These are phyloP conservation scores for Oreochromis grahami DNA, from an alignment of 2,797 vertebrate species.

Conservation along the genomic window DNA sequence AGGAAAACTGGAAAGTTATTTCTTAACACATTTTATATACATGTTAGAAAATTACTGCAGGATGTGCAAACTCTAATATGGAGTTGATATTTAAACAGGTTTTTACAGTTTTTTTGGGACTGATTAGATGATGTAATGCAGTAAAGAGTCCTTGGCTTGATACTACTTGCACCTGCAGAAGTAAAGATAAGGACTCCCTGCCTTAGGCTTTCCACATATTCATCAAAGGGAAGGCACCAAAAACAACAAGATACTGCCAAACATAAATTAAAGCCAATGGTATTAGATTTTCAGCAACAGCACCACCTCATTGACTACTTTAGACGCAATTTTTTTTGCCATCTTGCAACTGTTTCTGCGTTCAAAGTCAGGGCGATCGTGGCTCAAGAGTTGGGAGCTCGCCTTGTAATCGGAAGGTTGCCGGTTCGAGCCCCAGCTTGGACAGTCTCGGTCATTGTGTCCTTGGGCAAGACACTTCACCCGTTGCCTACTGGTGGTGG, in stretches of 20 bases:
- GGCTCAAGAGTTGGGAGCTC: too few relatives aligned
- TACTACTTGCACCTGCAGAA: neutral
- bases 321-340: too few relatives aligned
- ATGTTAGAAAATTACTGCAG: neutral
- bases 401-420: too few relatives aligned
- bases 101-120: neutral
- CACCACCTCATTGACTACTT: neutral
- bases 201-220: neutral
- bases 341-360: too few relatives aligned
- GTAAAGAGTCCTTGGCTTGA: neutral
- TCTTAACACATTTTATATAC: neutral
- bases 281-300: neutral
- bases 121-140: neutral
- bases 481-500: too few relatives aligned
- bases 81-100: neutral
- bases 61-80: neutral
- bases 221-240: accelerated
- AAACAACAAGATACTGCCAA: neutral
- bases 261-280: neutral
- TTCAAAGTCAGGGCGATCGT: too few relatives aligned
- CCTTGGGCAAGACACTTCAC: too few relatives aligned
- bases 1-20: neutral
- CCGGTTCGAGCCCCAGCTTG: too few relatives aligned
- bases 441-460: too few relatives aligned
- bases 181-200: neutral